Conservation (phyloP, 35 echinoderm and acorn worm species). For the Amphiura filiformis region DNA sequence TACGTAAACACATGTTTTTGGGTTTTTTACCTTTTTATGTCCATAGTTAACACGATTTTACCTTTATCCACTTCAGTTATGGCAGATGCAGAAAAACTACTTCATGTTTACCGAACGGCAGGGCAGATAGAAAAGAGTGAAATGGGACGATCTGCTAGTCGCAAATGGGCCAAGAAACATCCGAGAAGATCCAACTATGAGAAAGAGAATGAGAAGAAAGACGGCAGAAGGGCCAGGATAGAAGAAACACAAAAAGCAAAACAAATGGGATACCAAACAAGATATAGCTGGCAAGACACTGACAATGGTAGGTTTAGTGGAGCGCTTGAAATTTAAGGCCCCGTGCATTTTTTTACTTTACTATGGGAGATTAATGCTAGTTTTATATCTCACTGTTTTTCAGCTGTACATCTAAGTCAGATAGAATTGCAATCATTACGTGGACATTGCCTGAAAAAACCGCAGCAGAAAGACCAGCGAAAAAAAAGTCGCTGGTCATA, state of each 20-base stretch:
- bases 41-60: too few species aligned
- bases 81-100: slow-evolving; percentile 45
- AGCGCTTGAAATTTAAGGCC: background rate
- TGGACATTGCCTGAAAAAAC: too few species aligned
- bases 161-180: slow-evolving; percentile 74
- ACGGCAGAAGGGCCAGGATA: slow-evolving; percentile 59
- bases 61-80: slow-evolving; percentile 65
- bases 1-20: too few species aligned
- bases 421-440: background rate
- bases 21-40: too few species aligned
- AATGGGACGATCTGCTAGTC: slow-evolving; percentile 79
- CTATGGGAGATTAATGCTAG: background rate
- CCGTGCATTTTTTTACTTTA: background rate
- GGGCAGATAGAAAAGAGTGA: slow-evolving; percentile 51
- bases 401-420: background rate
- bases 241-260: slow-evolving; percentile 50
- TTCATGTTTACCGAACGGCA: slow-evolving; percentile 59
- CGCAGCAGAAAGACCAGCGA: too few species aligned
- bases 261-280: slow-evolving; percentile 22
- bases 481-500: too few species aligned
- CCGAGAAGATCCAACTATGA: slow-evolving; percentile 21
- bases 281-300: slow-evolving; percentile 80
- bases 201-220: slow-evolving; percentile 59
- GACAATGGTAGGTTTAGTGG: background rate
- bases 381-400: background rate